These are phyloP conservation scores for Ametastegia equiseti DNA, from an alignment of 2,888 invertebrate species.

Conservation along the genomic window DNA sequence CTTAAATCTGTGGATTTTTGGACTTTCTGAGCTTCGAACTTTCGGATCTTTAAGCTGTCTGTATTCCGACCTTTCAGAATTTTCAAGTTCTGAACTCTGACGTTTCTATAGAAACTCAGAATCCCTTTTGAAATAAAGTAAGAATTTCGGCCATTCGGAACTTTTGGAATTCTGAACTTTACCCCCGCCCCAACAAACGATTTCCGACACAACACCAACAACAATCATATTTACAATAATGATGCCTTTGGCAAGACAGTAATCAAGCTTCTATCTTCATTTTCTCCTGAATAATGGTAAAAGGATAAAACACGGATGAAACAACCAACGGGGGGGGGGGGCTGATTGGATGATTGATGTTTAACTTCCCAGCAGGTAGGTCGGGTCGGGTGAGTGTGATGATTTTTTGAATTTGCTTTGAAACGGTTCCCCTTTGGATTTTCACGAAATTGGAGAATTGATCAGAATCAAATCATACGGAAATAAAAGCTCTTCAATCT, in stretches of 20 bases:
- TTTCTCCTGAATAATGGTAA: not conserved
- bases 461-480: not conserved
- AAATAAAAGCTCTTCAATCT: slow-evolving; percentile 14
- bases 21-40: no score
- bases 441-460: not conserved
- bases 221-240: not conserved
- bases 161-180: no score
- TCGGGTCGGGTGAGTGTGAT: not conserved
- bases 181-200: no score
- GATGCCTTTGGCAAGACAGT: not conserved
- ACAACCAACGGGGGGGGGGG: not conserved
- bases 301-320: not conserved
- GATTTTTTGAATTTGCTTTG: not conserved
- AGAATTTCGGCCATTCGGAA: no score
- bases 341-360: slow-evolving; percentile 13
- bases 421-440: not conserved
- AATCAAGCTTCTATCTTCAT: not conserved
- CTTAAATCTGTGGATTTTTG: no score
- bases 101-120: no score
- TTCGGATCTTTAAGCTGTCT: no score
- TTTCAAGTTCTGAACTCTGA: no score
- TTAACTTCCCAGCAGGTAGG: not conserved
- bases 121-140: no score
- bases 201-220: not conserved
- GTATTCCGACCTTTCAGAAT: no score